Conservation (phyloP, 2,113 vertebrate species). For the Sitta europaea region DNA sequence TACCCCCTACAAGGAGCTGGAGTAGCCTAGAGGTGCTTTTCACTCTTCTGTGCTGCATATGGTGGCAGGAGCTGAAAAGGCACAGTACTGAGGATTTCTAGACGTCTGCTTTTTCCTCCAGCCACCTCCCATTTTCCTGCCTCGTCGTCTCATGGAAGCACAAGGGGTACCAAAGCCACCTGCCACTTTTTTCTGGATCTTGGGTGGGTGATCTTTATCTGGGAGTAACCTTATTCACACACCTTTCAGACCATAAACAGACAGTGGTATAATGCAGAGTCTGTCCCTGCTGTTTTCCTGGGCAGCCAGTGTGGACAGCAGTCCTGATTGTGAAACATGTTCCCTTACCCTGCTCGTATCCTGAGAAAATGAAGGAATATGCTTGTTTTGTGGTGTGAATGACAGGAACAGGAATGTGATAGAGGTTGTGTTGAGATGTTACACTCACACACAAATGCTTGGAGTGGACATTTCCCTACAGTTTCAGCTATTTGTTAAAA, state of each 20-base stretch:
- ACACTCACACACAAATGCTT: background rate
- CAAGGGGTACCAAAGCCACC: background rate
- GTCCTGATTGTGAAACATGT: background rate
- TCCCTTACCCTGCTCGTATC: background rate
- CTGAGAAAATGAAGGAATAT: background rate
- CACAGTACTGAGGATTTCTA: background rate
- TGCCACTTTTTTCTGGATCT: background rate
- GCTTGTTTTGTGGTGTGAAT: background rate
- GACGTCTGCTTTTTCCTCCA: background rate
- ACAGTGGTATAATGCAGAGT: background rate
- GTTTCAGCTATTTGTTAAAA: background rate
- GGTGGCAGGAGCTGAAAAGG: constrained; percentile 18
- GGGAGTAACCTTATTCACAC: background rate
- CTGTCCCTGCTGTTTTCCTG: constrained; percentile 28
- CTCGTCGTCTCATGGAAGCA: rapidly evolving
- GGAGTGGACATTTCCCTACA: background rate
- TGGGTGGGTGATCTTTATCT: background rate
- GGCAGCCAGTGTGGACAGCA: background rate
- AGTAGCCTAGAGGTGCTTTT: constrained; percentile 50
- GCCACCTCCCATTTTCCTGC: background rate
- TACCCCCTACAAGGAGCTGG: constrained; percentile 17
- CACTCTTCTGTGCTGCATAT: background rate
- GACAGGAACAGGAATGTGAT: background rate
- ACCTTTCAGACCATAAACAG: background rate
- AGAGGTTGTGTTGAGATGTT: background rate